Percentiles rank a stretch among this genome's conserved stretches.
Conservation (phyloP, 2,797 vertebrate species). For the Botia kubotai region DNA sequence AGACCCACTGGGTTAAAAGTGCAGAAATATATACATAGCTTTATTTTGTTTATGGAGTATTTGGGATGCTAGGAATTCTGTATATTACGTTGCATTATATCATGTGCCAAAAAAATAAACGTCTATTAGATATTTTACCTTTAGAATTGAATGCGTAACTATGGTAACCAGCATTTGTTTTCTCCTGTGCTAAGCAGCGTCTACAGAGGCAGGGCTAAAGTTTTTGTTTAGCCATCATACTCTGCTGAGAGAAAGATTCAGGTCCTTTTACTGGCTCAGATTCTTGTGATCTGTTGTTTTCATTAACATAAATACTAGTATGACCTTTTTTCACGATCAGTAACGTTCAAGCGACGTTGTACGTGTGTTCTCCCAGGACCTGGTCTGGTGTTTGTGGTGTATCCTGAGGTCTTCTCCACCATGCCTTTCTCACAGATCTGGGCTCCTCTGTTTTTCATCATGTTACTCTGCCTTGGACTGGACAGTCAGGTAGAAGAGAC, state of each 20-base stretch:
- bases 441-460: conserved; percentile 79
- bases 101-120: no score
- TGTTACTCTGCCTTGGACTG: conserved; percentile 79
- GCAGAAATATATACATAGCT: no score
- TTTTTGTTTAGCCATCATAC: no score
- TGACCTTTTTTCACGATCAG: not conserved
- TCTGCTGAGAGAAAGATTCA: no score
- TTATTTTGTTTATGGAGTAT: no score
- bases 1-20: no score
- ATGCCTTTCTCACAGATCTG: conserved; percentile 76
- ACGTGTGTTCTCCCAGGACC: conserved; percentile 69
- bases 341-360: not conserved
- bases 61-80: no score
- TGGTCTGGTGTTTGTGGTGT: conserved; percentile 82
- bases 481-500: conserved; percentile 79
- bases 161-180: not conserved
- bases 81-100: no score
- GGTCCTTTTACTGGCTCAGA: no score
- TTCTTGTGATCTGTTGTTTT: not conserved
- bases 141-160: not conserved
- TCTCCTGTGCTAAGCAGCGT: not conserved
- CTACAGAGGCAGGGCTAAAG: no score
- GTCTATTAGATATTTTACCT: not conserved
- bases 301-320: not conserved
- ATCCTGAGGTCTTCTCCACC: conserved; percentile 80